Evolutionary conservation across 1,140 invertebrate species (phyloP).

Genomic region (Pristionchus pacificus): DNA sequence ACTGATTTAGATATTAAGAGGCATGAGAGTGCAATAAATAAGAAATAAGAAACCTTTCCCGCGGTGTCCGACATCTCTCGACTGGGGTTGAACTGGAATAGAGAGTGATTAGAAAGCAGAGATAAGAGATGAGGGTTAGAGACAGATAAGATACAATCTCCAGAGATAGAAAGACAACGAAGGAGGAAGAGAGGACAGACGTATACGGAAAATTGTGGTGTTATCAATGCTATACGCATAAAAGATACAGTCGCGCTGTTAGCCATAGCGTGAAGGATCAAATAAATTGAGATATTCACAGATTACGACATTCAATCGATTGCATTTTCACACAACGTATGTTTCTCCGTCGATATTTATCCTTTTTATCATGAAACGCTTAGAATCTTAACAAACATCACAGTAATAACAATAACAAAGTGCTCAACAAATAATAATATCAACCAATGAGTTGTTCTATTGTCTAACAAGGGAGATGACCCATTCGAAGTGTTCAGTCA

Average conservation of each 20-base stretch:
- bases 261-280: background rate
- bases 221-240: background rate
- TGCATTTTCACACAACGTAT: no score
- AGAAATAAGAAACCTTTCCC: background rate
- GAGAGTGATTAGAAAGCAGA: no score
- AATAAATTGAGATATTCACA: no score
- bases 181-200: background rate
- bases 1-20: no score
- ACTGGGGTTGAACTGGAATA: background rate
- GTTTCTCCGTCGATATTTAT: no score
- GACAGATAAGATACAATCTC: no score
- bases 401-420: background rate
- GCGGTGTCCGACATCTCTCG: background rate
- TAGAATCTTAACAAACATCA: no score
- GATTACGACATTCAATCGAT: no score
- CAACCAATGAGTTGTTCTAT: conserved; percentile 1
- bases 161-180: background rate
- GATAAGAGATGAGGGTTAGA: no score
- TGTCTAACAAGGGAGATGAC: conserved; percentile 38
- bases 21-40: no score
- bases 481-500: conserved; percentile 54
- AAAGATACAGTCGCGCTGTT: background rate
- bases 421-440: conserved; percentile 2
- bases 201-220: background rate
- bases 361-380: no score